Base-by-base conservation (phyloP, 2,888 invertebrate species). In the Cacoxenus indagator region DNA sequence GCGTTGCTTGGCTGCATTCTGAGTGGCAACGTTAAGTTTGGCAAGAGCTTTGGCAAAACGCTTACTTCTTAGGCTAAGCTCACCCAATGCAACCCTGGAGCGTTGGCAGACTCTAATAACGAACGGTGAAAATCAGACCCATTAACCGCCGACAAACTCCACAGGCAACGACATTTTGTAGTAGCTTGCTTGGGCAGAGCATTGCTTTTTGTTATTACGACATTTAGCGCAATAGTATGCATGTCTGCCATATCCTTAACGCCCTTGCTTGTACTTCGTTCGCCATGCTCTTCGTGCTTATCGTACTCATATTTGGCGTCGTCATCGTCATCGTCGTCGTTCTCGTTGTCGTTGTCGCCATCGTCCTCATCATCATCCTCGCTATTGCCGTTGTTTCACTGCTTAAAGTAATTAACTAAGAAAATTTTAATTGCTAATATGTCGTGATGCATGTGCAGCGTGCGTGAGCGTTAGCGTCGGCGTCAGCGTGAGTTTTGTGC, bases 391-490 rank as follows among this genome's bases (percentile, higher is more conserved):
- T 77, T 78, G 24, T 64, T 70, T 11, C 14, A 37, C 80, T 81
- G 84, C 82, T 83, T 83, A 78, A 80, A 87, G 85, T 87, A 87
- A 86, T 86, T 86, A 86, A 87, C 86, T 87, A 82, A 84, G 85
- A 86, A 86, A 86, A 87, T 86, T 86, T 86, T 86, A 86, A 87
- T 86, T 86, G 86, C 86, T 86, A 86, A 86, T 51, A 51, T 51
- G 51, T 51, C 51, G 19, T 51, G 51, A 51, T 51, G 51, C 51
- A 51, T 51, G 51, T 22, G 51, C 51, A 51, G 19, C 51, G 22
- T 51, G 51, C 51, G 51, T 65, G 61, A 55, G 22, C 17, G 19
- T 51, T n/a, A n/a, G n/a, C n/a, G 22, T 22, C n/a, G n/a, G 55
- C 59, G 54, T 61, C 37, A 17, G 8, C 29, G n/a, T 46, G 64